phyloP scores from a whole-genome alignment of 2,888 invertebrate species.

The Nycteola revayana region DNA sequence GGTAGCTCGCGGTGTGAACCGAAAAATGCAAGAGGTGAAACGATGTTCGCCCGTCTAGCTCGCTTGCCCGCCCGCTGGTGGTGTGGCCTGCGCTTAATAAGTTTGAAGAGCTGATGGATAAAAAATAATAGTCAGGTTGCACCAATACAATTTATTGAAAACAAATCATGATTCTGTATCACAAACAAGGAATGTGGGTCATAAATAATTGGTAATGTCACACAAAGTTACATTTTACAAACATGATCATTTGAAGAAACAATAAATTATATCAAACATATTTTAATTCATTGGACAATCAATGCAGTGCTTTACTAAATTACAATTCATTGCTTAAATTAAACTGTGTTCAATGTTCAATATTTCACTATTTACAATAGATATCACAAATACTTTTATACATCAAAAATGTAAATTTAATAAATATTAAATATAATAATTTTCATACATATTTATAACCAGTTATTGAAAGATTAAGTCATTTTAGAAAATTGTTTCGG shows the following conservation, averaged over 20 bases:
- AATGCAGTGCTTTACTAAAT: constrained; percentile 28
- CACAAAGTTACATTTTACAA: constrained; percentile 7
- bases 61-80: too few species aligned
- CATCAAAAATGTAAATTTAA: constrained; percentile 22
- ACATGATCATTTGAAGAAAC: constrained; percentile 23
- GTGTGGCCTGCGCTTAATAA: too few species aligned
- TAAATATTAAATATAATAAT: neutral
- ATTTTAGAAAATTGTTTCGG: too few species aligned
- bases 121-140: constrained; percentile 28
- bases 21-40: too few species aligned
- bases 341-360: constrained; percentile 34
- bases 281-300: constrained; percentile 14
- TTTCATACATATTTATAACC: too few species aligned
- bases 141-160: constrained; percentile 50
- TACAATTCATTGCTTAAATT: constrained; percentile 22
- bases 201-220: constrained; percentile 12
- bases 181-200: constrained; percentile 28
- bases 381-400: constrained; percentile 41
- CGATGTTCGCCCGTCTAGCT: too few species aligned
- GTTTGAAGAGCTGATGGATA: too few species aligned
- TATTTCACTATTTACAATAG: constrained; percentile 41
- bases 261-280: constrained; percentile 23
- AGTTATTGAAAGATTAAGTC: too few species aligned
- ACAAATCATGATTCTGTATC: constrained; percentile 31
- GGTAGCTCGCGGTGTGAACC: too few species aligned